Percentiles rank a stretch among this genome's conserved stretches.
phyloP scores from a whole-genome alignment of 2,888 invertebrate genomes.

The Mythimna loreyi region DNA sequence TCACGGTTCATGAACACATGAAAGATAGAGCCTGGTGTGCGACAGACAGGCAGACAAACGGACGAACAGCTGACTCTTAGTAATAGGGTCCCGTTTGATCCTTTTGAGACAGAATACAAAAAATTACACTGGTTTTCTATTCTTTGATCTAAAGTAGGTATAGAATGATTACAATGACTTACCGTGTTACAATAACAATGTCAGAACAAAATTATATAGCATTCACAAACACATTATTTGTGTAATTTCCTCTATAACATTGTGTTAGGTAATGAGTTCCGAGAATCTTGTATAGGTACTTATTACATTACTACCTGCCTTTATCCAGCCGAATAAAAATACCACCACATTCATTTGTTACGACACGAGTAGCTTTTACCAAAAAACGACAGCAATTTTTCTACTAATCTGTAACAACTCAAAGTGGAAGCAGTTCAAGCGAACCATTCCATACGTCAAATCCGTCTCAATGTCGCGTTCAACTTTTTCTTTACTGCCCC shows the following conservation, averaged over 20 bases:
- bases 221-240: constrained; percentile 8
- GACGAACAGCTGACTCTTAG: too few relatives aligned
- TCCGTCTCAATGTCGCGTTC: constrained; percentile 40
- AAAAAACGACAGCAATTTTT: constrained; percentile 39
- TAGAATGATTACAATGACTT: constrained; percentile 11
- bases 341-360: constrained; percentile 24
- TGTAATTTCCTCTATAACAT: constrained; percentile 23
- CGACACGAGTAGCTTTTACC: constrained; percentile 12
- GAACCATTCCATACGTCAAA: constrained; percentile 39
- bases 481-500: constrained; percentile 45
- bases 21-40: too few relatives aligned
- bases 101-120: too few relatives aligned
- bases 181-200: neutral
- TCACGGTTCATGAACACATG: too few relatives aligned
- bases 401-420: constrained; percentile 36
- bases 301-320: constrained; percentile 12
- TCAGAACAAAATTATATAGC: neutral
- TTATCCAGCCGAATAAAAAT: constrained; percentile 20
- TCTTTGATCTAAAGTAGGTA: constrained; percentile 8
- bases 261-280: constrained; percentile 2
- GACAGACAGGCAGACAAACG: too few relatives aligned
- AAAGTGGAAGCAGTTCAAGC: constrained; percentile 23
- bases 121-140: neutral
- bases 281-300: neutral
- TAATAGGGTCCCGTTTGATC: too few relatives aligned